Base-by-base conservation (phyloP, 2,113 vertebrate species). In the Columba livia region DNA sequence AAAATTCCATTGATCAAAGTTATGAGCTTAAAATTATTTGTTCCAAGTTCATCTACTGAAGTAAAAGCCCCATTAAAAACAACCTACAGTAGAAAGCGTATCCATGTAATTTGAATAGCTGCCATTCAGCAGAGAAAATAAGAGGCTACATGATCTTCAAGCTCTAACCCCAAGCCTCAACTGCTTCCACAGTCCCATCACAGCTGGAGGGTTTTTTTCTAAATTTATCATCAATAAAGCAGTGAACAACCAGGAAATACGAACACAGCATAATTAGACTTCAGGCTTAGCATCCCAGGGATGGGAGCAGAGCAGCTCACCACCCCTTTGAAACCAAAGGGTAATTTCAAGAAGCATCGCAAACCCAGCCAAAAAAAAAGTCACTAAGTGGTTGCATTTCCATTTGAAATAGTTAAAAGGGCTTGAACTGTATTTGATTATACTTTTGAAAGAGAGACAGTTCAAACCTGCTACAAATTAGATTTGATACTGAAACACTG, bases 171-270 rank as follows among this genome's bases (percentile, higher is more conserved):
- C 40, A 85, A 86, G 40, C 73, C 66, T 85, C 78, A 77, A 3
- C n/a, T 91, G 29, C 73, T 85, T 79, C 34, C 38, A 50, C 56
- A 88, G 72, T 83, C 88, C 83, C 91, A 85, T 79, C 64, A 88
- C 81, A 92, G 89, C 79, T 88, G 74, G 89, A 94, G 26, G 2
- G 21, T 70, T 93, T 58, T 95, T 77, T 93, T 32, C 90, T 94
- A 80, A 74, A 88, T 83, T 86, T 85, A 60, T 86, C 82, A 71
- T 48, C 26, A 29, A 7, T 62, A 83, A 91, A 95, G 51, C 67
- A 77, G 32, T 3, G 29, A 95, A 34, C 44, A 69, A 70, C 73
- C 10, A 20, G 79, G 60, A 92, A 93, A 62, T 74, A 90, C 9
- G 42, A 71, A 85, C 79, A 31, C 2, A 1, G 56, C 10, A 0